Percentiles rank a stretch among this genome's conserved stretches.
These are phyloP conservation scores for Macrosoma leucophasiata DNA, from an alignment of 2,888 invertebrate species.

Conservation along the genomic window DNA sequence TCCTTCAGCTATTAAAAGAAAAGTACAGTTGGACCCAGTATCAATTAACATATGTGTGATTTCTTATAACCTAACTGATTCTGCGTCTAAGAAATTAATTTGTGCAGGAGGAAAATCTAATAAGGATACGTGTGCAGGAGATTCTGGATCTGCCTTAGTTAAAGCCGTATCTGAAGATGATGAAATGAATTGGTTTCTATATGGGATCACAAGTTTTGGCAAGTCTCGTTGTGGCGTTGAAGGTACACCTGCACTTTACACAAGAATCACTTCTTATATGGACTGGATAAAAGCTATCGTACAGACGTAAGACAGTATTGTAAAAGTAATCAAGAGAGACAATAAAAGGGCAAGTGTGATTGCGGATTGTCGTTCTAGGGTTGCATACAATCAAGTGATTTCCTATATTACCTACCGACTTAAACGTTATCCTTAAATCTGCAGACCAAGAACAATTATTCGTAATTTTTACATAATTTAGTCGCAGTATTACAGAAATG, in stretches of 20 bases:
- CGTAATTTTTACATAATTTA: no score
- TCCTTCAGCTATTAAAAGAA: slow-evolving; percentile 35
- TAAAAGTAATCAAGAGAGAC: no score
- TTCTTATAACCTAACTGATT: no score
- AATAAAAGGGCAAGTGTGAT: no score
- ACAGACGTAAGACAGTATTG: slow-evolving; percentile 6
- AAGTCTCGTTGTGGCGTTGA: slow-evolving; percentile 35
- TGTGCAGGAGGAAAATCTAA: slow-evolving; percentile 74
- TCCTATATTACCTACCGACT: no score
- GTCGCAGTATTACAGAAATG: no score
- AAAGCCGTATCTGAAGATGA: slow-evolving; percentile 34
- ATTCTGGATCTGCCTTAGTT: slow-evolving; percentile 77
- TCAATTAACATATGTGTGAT: no score
- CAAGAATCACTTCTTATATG: slow-evolving; percentile 71
- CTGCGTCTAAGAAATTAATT: no score
- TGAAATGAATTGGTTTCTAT: slow-evolving; percentile 58
- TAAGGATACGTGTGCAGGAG: slow-evolving; percentile 75
- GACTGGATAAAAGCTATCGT: slow-evolving; percentile 64
- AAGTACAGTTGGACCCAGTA: slow-evolving; percentile 52
- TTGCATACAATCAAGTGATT: no score
- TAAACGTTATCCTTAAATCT: no score
- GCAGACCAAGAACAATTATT: no score
- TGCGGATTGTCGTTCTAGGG: no score
- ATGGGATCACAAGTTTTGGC: slow-evolving; percentile 60
- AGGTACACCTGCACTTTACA: slow-evolving; percentile 78